Conservation (phyloP, 2,888 invertebrate genomes). For the Catotricha subobsoleta region DNA sequence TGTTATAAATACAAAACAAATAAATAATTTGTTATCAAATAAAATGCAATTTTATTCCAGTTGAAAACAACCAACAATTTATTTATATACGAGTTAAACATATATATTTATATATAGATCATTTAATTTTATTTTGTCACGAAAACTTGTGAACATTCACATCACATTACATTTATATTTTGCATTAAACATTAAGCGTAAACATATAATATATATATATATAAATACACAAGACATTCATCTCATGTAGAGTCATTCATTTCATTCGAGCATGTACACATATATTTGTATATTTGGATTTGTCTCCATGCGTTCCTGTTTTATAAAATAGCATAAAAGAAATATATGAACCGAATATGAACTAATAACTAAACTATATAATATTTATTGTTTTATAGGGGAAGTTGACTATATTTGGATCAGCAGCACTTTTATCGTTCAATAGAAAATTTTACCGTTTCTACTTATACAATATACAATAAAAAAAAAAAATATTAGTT, state of each 20-base stretch:
- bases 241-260: too few species aligned
- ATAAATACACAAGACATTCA: not conserved
- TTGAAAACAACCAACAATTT: slow-evolving; percentile 2
- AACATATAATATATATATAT: not conserved
- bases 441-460: too few species aligned
- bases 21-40: not conserved
- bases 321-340: too few species aligned
- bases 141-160: slow-evolving; percentile 6
- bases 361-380: too few species aligned
- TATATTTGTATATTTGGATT: not conserved
- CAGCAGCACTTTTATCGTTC: too few species aligned
- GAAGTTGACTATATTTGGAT: too few species aligned
- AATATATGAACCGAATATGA: too few species aligned
- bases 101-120: not conserved
- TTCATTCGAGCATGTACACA: too few species aligned
- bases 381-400: too few species aligned
- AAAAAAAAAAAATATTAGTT: too few species aligned
- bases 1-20: not conserved
- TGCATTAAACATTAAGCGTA: slow-evolving; percentile 1
- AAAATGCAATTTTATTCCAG: slow-evolving; percentile 1
- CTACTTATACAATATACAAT: too few species aligned
- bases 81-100: not conserved
- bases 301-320: not conserved
- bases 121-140: slow-evolving; percentile 8
- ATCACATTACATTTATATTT: slow-evolving; percentile 4